These are phyloP conservation scores for Colletes gigas DNA, from an alignment of 1,140 invertebrate species.

Conservation along the genomic window DNA sequence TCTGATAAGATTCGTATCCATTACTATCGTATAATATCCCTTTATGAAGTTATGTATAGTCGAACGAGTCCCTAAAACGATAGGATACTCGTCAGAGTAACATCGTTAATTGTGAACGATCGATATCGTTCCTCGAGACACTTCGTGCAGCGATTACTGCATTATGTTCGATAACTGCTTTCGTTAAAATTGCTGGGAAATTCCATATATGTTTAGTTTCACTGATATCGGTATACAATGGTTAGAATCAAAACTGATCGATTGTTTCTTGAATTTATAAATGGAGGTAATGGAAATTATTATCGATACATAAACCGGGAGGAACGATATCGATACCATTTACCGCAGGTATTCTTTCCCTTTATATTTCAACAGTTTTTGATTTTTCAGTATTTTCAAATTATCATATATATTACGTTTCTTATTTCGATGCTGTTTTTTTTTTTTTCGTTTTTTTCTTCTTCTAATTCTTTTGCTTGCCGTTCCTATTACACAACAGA, in stretches of 20 bases:
- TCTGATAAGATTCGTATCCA: conserved; percentile 13
- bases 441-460: background rate
- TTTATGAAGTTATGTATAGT: conserved; percentile 4
- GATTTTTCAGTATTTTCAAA: conserved; percentile 23
- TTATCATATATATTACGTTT: conserved; percentile 10
- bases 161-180: conserved; percentile 4
- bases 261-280: background rate
- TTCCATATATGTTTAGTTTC: background rate
- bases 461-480: conserved; percentile 8
- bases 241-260: background rate
- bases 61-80: background rate
- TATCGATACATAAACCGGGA: background rate
- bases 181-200: conserved; percentile 7
- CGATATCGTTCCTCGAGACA: conserved; percentile 12
- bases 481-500: conserved; percentile 5
- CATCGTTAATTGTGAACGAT: background rate
- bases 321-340: background rate
- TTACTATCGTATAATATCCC: conserved; percentile 37
- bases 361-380: conserved; percentile 20
- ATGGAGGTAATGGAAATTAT: background rate
- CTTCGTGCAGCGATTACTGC: background rate
- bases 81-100: background rate
- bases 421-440: background rate
- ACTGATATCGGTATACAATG: too few species aligned
- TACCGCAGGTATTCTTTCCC: background rate